phyloP scores from a whole-genome alignment of 2,113 vertebrate species.

The Spizaetus ornatus region DNA sequence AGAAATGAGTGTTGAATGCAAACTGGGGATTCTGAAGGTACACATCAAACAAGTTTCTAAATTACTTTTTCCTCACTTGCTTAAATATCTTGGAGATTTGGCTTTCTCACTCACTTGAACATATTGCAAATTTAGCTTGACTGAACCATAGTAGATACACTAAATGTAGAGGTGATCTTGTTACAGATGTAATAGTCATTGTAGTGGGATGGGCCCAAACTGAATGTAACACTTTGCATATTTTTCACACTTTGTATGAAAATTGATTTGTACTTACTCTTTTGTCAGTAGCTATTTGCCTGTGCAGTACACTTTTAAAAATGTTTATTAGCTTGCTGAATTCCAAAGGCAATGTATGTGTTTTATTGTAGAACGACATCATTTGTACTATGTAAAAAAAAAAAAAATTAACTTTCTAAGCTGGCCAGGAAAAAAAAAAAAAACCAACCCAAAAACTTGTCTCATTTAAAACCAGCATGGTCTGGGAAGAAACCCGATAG shows the following conservation, averaged over 20 bases:
- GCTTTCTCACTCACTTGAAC: not conserved
- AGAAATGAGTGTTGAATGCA: constrained; percentile 94
- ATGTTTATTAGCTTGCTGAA: not conserved
- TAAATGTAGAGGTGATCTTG: not conserved
- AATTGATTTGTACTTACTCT: not conserved
- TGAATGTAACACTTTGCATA: not conserved
- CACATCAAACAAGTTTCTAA: not conserved
- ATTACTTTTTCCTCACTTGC: not conserved
- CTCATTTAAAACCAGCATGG: not conserved
- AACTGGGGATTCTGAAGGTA: constrained; percentile 95
- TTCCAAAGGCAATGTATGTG: not conserved
- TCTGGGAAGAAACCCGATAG: not conserved
- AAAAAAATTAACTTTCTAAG: not conserved
- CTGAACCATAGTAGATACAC: not conserved
- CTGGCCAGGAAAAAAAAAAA: not conserved
- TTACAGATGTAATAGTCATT: not conserved
- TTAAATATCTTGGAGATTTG: not conserved
- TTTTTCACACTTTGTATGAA: not conserved
- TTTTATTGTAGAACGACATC: not conserved
- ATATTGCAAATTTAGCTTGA: not conserved
- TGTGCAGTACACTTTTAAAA: not conserved
- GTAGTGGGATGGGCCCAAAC: not conserved
- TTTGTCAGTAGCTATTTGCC: not conserved
- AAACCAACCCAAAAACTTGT: not conserved
- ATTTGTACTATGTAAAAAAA: not conserved